Evolutionary conservation across 1,140 invertebrate species (phyloP).

Genomic region (Limonius californicus): DNA sequence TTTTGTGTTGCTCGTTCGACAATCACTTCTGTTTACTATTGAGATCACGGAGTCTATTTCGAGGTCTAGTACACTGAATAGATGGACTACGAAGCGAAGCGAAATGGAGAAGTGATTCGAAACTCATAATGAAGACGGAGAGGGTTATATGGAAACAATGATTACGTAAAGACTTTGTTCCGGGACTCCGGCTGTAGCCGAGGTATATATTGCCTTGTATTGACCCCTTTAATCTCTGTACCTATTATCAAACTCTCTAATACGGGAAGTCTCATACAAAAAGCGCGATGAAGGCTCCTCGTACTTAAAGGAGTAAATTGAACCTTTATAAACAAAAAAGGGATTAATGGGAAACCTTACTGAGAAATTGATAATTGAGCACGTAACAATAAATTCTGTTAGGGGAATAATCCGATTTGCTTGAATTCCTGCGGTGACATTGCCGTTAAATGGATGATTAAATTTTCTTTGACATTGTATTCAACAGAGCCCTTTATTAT

Average conservation of each 20-base stretch:
- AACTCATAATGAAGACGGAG: background rate
- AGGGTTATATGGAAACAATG: background rate
- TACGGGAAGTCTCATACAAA: slow-evolving; percentile 6
- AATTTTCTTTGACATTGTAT: too few relatives aligned
- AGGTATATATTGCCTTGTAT: slow-evolving; percentile 12
- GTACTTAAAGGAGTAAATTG: background rate
- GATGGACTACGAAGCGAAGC: background rate
- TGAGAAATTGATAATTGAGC: too few relatives aligned
- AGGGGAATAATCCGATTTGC: too few relatives aligned
- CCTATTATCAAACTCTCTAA: slow-evolving; percentile 4
- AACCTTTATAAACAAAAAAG: too few relatives aligned
- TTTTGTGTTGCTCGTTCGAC: background rate
- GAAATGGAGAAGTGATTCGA: background rate
- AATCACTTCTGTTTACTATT: slow-evolving; percentile 8
- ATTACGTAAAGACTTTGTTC: background rate
- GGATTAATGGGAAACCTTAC: too few relatives aligned
- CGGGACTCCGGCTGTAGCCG: background rate
- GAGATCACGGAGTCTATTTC: slow-evolving; percentile 5
- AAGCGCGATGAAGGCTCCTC: background rate
- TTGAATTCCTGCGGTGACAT: too few relatives aligned
- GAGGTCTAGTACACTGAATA: background rate
- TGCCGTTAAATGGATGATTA: too few relatives aligned
- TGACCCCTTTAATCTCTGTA: slow-evolving; percentile 9
- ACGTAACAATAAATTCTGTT: too few relatives aligned
- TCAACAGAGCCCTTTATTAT: too few relatives aligned